Evolutionary conservation across 2,113 vertebrate species (phyloP), one percentile per base, ranked within the genome.

Genomic region (Callaeas wilsoni): DNA sequence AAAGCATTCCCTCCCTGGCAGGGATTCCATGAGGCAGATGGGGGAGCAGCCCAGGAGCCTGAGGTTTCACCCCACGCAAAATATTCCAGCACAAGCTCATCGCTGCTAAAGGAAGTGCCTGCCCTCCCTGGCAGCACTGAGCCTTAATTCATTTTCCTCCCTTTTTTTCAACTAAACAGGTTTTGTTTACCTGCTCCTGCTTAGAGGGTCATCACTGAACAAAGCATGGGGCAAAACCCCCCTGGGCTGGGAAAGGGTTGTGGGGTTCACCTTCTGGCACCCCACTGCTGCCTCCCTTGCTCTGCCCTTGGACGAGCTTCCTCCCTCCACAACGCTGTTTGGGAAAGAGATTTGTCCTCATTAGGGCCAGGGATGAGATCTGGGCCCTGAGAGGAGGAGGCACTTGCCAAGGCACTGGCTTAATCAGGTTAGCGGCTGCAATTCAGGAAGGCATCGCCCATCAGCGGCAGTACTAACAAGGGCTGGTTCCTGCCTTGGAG

Each of bases 401-500:
- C 16, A 0, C 67, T 94, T n/a, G 82, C 82, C 64, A 23, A 79
- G 70, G 39, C 57, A 20, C 15, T 4, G 16, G 29, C 35, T 74
- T 95, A 96, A 97, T 96, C 27, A 6, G 29, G 89, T 96, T 95
- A 94, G 70, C 82, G 78, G 70, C 87, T 87, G 84, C 70, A 87
- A 59, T 77, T 90, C 87, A 94, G 96, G 96, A 97, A 97, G 44
- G 70, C 75, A 90, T 93, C 2, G 15, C 50, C 90, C 92, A 78
- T 47, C 74, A 65, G 53, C 17, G 2, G 0, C 2, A 0, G 32
- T 12, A 25, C 79, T 65, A 86, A 92, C 20, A 4, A 89, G 86
- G 39, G 50, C 50, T 79, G 80, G 88, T 74, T 92, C 83, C 90
- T 67, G 74, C 55, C 73, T 42, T 3, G 13, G n/a, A 42, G 79